Conservation (phyloP, 2,113 vertebrate species). For the Proterorhinus semilunaris region DNA sequence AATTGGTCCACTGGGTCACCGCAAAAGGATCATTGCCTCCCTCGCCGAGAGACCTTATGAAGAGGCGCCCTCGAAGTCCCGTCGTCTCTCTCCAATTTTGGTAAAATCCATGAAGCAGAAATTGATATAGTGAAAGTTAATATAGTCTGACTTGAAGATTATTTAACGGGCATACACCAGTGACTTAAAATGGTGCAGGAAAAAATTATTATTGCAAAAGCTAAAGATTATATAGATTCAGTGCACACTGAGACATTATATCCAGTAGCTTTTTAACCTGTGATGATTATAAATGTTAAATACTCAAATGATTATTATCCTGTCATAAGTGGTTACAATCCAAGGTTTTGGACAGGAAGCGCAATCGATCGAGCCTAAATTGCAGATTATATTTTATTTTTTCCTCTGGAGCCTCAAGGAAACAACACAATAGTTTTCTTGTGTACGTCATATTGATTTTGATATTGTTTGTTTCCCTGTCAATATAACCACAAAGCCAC, state of each 20-base stretch:
- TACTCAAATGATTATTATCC: background rate
- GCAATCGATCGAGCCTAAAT: too few species aligned
- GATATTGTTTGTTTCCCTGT: background rate
- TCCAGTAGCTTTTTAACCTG: background rate
- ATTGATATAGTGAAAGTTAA: background rate
- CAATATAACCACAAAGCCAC: too few species aligned
- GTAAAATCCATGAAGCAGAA: conserved; percentile 73
- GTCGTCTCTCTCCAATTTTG: conserved; percentile 90
- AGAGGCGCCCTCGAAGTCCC: conserved; percentile 92
- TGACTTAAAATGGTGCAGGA: background rate
- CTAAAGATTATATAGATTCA: background rate
- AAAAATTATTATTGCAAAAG: background rate
- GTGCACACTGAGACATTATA: background rate
- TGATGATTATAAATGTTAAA: background rate
- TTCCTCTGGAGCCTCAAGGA: too few species aligned
- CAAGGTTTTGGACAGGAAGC: too few species aligned
- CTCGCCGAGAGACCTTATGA: conserved; percentile 93
- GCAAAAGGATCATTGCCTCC: conserved; percentile 94
- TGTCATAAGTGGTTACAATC: background rate
- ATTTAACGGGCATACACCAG: background rate
- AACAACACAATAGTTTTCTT: too few species aligned
- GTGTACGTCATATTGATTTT: background rate
- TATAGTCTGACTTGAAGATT: background rate
- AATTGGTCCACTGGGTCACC: conserved; percentile 91
- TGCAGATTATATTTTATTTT: background rate